Percentiles rank a stretch among this genome's conserved stretches.
These are phyloP conservation scores for Podilymbus podiceps DNA, from an alignment of 2,113 vertebrate genomes.

Conservation along the genomic window DNA sequence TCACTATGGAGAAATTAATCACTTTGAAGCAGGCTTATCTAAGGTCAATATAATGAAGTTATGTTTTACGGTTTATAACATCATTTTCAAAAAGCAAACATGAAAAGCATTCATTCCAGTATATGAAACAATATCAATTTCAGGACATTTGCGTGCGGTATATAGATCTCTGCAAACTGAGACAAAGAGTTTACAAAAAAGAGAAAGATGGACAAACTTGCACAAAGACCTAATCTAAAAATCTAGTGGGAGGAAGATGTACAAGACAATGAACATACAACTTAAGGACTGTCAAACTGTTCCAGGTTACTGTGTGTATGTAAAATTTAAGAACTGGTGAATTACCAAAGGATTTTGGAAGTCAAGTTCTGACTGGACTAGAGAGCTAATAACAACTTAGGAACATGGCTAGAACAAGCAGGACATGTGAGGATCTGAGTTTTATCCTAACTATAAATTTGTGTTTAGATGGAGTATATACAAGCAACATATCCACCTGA, in stretches of 20 bases:
- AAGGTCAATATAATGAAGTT: not conserved
- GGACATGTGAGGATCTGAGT: not conserved
- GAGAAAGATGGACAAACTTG: not conserved
- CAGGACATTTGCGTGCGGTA: not conserved
- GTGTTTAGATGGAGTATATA: not conserved
- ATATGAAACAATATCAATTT: not conserved
- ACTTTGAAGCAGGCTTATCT: not conserved
- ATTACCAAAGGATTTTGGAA: not conserved
- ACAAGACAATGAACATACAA: not conserved
- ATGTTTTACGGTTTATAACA: not conserved
- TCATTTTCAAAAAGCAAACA: not conserved
- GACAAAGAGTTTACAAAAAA: not conserved
- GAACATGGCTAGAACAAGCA: not conserved
- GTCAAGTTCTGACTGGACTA: not conserved
- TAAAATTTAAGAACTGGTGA: not conserved
- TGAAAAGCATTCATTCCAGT: not conserved
- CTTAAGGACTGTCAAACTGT: not conserved
- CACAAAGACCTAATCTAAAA: not conserved
- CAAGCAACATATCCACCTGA: not conserved
- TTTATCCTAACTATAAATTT: not conserved
- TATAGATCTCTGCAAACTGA: not conserved
- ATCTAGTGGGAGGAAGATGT: not conserved
- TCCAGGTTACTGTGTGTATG: accelerated
- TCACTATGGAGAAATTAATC: not conserved
- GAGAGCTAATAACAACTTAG: not conserved